Evolutionary conservation across 2,888 invertebrate species (phyloP), one percentile per base, ranked within the genome.

Genomic region (Andrena camellia): DNA sequence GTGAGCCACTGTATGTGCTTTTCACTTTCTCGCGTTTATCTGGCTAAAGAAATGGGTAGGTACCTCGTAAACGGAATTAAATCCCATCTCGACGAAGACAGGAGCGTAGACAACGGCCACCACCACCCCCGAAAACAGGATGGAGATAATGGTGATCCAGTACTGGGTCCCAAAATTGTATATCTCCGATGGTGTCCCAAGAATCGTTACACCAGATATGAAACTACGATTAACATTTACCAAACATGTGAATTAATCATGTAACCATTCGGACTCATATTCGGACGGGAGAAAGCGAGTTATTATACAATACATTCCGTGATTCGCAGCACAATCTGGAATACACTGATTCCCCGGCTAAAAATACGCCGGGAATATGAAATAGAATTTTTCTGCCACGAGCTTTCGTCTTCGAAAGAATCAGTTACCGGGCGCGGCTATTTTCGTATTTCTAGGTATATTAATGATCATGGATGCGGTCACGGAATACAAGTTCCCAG

Each of bases 161-260:
- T 98, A 98, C 92, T 97, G 97, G 0, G 97, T 96, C 35, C 98
- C 98, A 91, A 96, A 98, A 94, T 97, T 97, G 94, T 98, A 98
- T 92, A 98, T 96, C 94, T 98, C 98, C 0, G 97, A 96, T 7
- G 98, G 97, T 4, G 97, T 97, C 42, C 98, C 98, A 87, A 98
- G 95, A 86, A 98, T 97, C 70, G 98, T 98, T 68, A 98, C 97
- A 70, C 98, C 98, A 17, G 98, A 98, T 91, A 98, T 96, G 92
- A 98, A 98, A 93, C 97, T 98, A 93, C 73, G 93, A 78, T 66
- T 66, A 68, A 20, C 29, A 35, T 6, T 33, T 17, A 48, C 8
- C 8, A 20, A 31, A 50, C 1, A 31, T 17, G 48, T 10, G 48
- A 48, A 50, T 66, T n/a, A 31, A n/a, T 23, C 20, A 57, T 42